Evolutionary conservation across 2,113 vertebrate species (phyloP), one percentile per base, ranked within the genome.

Genomic region (Halichoeres trimaculatus): DNA sequence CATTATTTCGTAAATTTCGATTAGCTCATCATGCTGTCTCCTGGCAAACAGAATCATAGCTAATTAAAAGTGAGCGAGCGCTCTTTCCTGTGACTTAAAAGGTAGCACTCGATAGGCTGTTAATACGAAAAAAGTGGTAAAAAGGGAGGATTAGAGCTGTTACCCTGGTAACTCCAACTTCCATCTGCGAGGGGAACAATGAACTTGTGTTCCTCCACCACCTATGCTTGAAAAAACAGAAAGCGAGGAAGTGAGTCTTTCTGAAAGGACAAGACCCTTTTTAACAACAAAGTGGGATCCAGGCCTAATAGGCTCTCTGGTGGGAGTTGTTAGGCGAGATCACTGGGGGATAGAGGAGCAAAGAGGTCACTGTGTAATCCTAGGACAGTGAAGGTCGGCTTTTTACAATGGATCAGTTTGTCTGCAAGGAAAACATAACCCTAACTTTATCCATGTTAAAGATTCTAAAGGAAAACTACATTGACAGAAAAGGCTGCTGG

Each of bases 141-240:
- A 96, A 96, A 96, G 96, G 93, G 91, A 93, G 96, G 96, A 97
- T 97, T 99, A 97, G 95, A 94, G 94, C 95, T 93, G 98, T 99
- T 99, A 96, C 97, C 97, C 92, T 97, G 96, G 98, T 96, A 97
- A 99, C 97, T 95, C 95, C 93, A 96, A 96, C 95, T 96, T 97
- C 97, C 96, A 97, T 98, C 96, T 96, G 95, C 91, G 94, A 93
- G 65, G 92, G 45, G 95, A 96, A 99, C 96, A 99, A 99, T 98
- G 95, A 93, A 94, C 95, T 96, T 98, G 96, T 97, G 96, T 98
- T 96, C 93, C 95, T 95, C 93, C 90, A 94, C 94, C 96, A 98
- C 96, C 96, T 98, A 96, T 94, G 95, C 94, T 95, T 95, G 95
- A 90, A 87, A 76, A 90, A 85, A 81, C 80, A 84, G 95, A 95